Conservation (phyloP, 92 coral and sea anemone genomes). For the Blastomussa wellsi region DNA sequence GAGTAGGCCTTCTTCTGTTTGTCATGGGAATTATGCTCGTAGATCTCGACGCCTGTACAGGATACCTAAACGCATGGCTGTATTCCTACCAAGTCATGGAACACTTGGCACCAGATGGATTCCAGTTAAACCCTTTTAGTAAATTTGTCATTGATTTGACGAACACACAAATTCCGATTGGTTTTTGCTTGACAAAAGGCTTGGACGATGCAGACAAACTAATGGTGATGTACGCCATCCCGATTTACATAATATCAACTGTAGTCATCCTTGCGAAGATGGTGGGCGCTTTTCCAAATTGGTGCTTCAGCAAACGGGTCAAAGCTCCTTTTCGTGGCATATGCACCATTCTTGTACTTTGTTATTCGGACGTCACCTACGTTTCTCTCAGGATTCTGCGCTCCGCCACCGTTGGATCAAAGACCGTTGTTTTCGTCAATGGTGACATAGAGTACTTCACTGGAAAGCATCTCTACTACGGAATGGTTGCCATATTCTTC, state of each 20-base stretch:
- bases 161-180: slow-evolving; percentile 57
- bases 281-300: slow-evolving; percentile 67
- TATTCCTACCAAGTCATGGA: slow-evolving; percentile 90
- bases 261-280: slow-evolving; percentile 69
- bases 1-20: slow-evolving; percentile 43
- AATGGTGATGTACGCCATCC: slow-evolving; percentile 67
- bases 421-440: slow-evolving; percentile 60
- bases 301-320: slow-evolving; percentile 80
- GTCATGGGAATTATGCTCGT: slow-evolving; percentile 75
- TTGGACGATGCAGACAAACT: slow-evolving; percentile 85
- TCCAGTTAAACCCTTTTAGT: slow-evolving; percentile 67
- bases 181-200: slow-evolving; percentile 59
- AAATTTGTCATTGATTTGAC: slow-evolving; percentile 69
- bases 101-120: slow-evolving; percentile 59
- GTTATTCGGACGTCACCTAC: slow-evolving; percentile 81
- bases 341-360: slow-evolving; percentile 88
- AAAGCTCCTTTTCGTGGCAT: slow-evolving; percentile 84
- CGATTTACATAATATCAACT: slow-evolving; percentile 65
- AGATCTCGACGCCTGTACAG: slow-evolving; percentile 82
- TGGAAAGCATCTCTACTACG: slow-evolving; percentile 75
- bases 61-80: slow-evolving; percentile 94
- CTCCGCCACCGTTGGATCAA: slow-evolving; percentile 51
- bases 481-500: slow-evolving; percentile 60
- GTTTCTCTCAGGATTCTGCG: slow-evolving; percentile 76
- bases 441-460: slow-evolving; percentile 72